phyloP scores from a whole-genome alignment of 2,113 vertebrate genomes.

The Corvus hawaiiensis region DNA sequence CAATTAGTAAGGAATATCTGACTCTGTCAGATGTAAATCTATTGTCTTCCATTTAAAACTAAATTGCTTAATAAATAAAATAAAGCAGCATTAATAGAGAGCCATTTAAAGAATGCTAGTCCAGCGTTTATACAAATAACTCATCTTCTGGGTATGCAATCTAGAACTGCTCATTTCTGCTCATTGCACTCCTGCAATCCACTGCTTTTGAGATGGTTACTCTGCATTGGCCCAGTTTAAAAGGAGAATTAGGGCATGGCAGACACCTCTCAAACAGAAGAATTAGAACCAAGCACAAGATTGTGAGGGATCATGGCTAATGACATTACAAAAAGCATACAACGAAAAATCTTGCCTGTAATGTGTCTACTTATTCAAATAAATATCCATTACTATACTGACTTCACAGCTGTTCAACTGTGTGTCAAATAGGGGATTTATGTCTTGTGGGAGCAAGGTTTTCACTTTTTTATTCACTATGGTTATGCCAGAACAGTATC shows the following conservation, averaged over 20 bases:
- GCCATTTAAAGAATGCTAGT: background rate
- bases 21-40: background rate
- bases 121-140: background rate
- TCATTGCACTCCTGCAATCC: background rate
- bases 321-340: background rate
- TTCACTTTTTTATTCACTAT: background rate
- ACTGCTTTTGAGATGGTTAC: background rate
- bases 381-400: background rate
- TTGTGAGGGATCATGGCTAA: background rate
- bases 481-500: background rate
- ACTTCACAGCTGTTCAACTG: background rate
- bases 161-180: background rate
- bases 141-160: background rate
- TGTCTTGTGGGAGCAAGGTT: background rate
- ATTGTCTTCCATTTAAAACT: background rate
- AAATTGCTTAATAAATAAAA: constrained; percentile 18
- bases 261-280: background rate
- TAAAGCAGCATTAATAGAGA: background rate
- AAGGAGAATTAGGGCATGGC: background rate
- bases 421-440: background rate
- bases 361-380: background rate
- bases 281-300: background rate
- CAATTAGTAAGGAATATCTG: background rate
- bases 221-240: background rate
- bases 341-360: background rate